Evolutionary conservation across 2,888 invertebrate genomes (phyloP).

Genomic region (Troides oblongomaculatus): DNA sequence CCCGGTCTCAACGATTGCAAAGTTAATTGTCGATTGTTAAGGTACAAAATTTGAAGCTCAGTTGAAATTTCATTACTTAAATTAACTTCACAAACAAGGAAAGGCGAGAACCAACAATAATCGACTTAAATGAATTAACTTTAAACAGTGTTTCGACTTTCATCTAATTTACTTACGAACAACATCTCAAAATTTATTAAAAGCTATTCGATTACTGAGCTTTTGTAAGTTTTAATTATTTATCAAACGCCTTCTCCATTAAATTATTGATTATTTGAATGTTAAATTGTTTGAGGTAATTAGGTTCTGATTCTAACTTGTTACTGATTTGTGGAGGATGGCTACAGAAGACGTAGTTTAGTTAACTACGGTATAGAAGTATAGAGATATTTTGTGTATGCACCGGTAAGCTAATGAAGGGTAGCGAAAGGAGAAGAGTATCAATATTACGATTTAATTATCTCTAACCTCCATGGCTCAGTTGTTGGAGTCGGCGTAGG

Average conservation of each 20-base stretch:
- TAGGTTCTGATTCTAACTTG: neutral
- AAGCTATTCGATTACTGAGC: constrained; percentile 7
- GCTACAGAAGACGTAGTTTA: no score
- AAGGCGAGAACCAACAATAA: constrained; percentile 15
- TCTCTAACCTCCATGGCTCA: no score
- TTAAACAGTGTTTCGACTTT: constrained; percentile 17
- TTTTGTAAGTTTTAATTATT: neutral
- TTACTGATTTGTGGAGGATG: no score
- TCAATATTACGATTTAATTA: no score
- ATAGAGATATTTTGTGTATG: no score
- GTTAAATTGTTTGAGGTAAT: neutral
- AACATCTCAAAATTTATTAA: constrained; percentile 5
- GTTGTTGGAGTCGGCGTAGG: no score
- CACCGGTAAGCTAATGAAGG: no score
- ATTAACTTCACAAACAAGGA: neutral
- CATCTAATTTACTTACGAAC: constrained; percentile 14
- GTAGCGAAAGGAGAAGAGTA: no score
- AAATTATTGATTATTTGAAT: neutral
- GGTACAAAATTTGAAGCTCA: no score
- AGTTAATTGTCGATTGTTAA: no score
- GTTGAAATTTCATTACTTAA: neutral
- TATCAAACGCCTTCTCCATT: neutral
- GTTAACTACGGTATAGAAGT: no score
- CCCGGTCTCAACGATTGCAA: no score
- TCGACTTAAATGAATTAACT: constrained; percentile 16